Evolutionary conservation across 2,888 invertebrate genomes (phyloP), one percentile per base, ranked within the genome.

Genomic region (Parascotia fuliginaria): DNA sequence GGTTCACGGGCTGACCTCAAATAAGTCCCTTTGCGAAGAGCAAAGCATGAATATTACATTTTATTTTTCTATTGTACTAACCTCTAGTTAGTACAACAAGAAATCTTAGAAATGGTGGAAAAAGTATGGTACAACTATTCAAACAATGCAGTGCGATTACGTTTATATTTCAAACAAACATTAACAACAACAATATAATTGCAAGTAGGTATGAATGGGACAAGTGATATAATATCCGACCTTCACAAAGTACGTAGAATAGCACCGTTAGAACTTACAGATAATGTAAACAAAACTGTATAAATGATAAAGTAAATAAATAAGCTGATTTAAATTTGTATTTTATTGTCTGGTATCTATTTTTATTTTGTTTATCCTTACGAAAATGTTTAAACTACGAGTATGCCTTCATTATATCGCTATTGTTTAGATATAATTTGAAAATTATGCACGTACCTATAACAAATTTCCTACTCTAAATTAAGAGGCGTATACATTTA

Each of bases 1-100:
- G 50, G 54, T 66, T 48, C 29, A 48, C 47, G 36, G 41, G 29
- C 43, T 57, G 47, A 50, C 65, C 50, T 55, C 39, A 53, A 64
- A 62, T 66, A 45, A 28, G 24, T 9, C 45, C 37, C 34, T 61
- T 49, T 34, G 36, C 15, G 45, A 14, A 64, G n/a, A 49, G 46
- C 49, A 43, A 45, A 28, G 44, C 44, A 53, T 48, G 45, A 46
- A 55, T 48, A 60, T 55, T 43, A 64, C 47, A 55, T 59, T 40
- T 29, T 47, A 52, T 31, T 42, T 51, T 51, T 46, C 43, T 13
- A 57, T 62, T 53, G 34, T 49, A 44, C 29, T 12, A 13, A 16
- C 42, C 36, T 34, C 36, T 37, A 31, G 9, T 12, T 3, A 14
- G 13, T 15, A 29, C 14, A 40, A 46, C 27, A 33, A 16, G 14